Conservation (phyloP, 2,888 invertebrate species). For the Mantis religiosa region DNA sequence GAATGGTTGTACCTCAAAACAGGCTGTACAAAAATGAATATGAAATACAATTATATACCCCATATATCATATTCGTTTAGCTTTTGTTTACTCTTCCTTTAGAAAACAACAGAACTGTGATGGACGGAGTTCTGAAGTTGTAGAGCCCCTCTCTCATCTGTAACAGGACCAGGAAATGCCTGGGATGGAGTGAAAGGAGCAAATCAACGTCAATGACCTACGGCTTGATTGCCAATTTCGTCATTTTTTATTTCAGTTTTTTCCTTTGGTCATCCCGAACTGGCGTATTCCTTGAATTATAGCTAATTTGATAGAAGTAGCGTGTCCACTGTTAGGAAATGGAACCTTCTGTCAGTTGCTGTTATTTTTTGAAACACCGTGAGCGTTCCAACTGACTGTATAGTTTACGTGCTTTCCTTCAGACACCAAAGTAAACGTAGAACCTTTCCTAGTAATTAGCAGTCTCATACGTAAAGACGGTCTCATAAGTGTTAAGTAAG, state of each 20-base stretch:
- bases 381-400: no score
- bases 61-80: neutral
- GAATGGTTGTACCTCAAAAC: neutral
- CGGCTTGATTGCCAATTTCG: neutral
- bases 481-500: no score
- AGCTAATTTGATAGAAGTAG: no score
- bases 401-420: no score
- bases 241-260: neutral
- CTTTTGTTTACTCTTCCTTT: neutral
- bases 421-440: no score
- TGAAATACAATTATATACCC: neutral
- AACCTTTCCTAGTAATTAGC: no score
- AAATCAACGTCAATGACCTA: neutral
- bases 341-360: no score
- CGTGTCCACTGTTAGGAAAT: no score
- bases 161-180: neutral
- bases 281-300: neutral
- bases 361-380: no score
- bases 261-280: neutral
- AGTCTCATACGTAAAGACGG: no score
- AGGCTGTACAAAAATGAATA: neutral
- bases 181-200: neutral
- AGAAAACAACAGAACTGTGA: neutral
- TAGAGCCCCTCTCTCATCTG: no score
- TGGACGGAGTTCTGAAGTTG: neutral